phyloP scores from a whole-genome alignment of 2,888 invertebrate species.

The Drosophila incognita region DNA sequence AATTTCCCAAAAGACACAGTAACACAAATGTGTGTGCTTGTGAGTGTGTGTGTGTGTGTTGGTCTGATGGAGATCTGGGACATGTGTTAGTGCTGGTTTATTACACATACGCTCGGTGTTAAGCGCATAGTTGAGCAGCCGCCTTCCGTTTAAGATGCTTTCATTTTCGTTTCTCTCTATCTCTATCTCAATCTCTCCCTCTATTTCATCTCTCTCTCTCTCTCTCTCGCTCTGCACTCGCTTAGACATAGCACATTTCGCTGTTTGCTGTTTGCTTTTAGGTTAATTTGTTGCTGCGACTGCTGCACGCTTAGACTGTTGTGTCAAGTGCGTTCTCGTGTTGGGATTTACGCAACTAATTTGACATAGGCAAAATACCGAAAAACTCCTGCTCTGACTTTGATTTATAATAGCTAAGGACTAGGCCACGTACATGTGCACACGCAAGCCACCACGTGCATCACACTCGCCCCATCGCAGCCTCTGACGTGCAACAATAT shows the following conservation, averaged over 20 bases:
- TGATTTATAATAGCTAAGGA: conserved; percentile 70
- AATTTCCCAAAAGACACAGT: conserved; percentile 77
- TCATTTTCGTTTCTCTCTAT: conserved; percentile 47
- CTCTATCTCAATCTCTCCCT: neutral
- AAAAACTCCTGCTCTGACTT: conserved; percentile 61
- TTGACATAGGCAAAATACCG: conserved; percentile 69
- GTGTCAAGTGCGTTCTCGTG: conserved; percentile 76
- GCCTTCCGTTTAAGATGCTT: conserved; percentile 49
- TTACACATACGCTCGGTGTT: conserved; percentile 69
- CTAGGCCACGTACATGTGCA: conserved; percentile 6
- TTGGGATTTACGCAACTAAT: conserved; percentile 80
- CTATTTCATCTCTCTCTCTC: neutral
- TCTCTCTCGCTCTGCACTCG: neutral
- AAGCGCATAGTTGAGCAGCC: conserved; percentile 71
- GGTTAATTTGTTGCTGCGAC: conserved; percentile 49
- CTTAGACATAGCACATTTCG: conserved; percentile 34
- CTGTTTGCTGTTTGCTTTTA: conserved; percentile 34
- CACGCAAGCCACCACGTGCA: neutral
- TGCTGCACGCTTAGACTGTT: conserved; percentile 46
- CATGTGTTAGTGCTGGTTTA: conserved; percentile 64
- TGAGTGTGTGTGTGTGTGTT: conserved; percentile 26
- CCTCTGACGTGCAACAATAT: conserved; percentile 3
- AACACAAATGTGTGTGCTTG: conserved; percentile 29
- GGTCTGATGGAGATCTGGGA: conserved; percentile 23
- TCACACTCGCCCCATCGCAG: neutral